A percentile compares a stretch with the other conserved stretches of the same genome.
Conservation (phyloP, 2,888 invertebrate genomes). For the Lepas anatifera region DNA sequence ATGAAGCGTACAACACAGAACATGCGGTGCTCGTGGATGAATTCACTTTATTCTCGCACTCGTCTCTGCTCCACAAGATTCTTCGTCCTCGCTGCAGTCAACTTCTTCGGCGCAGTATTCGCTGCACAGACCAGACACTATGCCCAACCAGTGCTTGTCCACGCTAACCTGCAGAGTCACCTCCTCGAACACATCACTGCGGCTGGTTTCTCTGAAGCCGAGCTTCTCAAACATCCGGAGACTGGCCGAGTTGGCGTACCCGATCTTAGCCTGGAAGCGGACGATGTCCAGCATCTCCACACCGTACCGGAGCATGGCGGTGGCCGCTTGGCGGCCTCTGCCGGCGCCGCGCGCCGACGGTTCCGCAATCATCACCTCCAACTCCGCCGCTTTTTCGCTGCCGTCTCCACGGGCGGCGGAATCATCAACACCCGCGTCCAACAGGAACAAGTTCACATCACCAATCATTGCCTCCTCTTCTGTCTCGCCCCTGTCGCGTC, state of each 20-base stretch:
- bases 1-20: too few relatives aligned
- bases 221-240: conserved; percentile 67
- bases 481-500: conserved; percentile 36
- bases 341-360: conserved; percentile 52
- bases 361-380: conserved; percentile 93
- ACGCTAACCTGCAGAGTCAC: conserved; percentile 54
- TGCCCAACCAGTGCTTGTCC: conserved; percentile 42
- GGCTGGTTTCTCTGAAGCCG: conserved; percentile 50
- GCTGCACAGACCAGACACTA: background rate
- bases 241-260: conserved; percentile 55
- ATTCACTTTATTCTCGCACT: too few relatives aligned
- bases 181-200: conserved; percentile 65
- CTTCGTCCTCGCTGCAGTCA: background rate
- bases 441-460: conserved; percentile 82
- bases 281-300: conserved; percentile 48
- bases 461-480: conserved; percentile 69
- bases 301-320: conserved; percentile 72
- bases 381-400: conserved; percentile 43
- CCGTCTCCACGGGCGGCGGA: conserved; percentile 33
- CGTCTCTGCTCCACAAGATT: background rate
- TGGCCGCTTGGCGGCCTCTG: conserved; percentile 67
- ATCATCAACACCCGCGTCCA: conserved; percentile 28
- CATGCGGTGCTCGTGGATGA: too few relatives aligned
- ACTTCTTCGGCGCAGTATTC: background rate
- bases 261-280: conserved; percentile 67